Conservation (phyloP, 2,113 vertebrate species). For the Neolamprologus modestus region DNA sequence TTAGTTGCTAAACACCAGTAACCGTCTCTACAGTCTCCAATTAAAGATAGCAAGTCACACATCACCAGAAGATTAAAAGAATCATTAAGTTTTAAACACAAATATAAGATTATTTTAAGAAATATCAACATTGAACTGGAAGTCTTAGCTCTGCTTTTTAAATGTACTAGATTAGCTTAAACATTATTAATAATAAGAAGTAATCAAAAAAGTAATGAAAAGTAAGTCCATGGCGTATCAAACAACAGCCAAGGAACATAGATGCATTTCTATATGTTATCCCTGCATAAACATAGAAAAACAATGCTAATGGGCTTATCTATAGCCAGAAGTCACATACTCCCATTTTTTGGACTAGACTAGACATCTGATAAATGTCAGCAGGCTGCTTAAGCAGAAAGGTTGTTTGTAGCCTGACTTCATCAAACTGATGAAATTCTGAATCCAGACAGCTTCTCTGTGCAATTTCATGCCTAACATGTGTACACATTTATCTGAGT, state of each 20-base stretch:
- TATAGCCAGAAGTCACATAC: not conserved
- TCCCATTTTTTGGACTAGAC: not conserved
- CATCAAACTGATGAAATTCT: constrained; percentile 39
- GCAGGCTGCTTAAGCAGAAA: not conserved
- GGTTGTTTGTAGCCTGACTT: constrained; percentile 26
- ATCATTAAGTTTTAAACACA: not conserved
- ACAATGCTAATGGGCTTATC: not conserved
- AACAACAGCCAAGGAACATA: not conserved
- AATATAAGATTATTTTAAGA: not conserved
- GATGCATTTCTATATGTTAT: not conserved
- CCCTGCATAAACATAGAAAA: not conserved
- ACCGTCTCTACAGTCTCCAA: not conserved
- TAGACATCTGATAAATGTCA: constrained; percentile 19
- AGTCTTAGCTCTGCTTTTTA: not conserved
- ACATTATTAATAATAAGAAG: not conserved
- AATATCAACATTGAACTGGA: not conserved
- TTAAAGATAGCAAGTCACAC: not conserved
- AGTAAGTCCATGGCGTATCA: not conserved
- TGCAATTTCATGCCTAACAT: constrained; percentile 27
- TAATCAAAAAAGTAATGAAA: not conserved
- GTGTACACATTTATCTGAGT: constrained; percentile 52
- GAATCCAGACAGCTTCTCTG: constrained; percentile 42
- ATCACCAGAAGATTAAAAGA: not conserved
- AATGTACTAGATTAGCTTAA: not conserved
- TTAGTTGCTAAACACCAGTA: not conserved